Base-by-base conservation (phyloP, 1,140 invertebrate species). In the Atta cephalotes region DNA sequence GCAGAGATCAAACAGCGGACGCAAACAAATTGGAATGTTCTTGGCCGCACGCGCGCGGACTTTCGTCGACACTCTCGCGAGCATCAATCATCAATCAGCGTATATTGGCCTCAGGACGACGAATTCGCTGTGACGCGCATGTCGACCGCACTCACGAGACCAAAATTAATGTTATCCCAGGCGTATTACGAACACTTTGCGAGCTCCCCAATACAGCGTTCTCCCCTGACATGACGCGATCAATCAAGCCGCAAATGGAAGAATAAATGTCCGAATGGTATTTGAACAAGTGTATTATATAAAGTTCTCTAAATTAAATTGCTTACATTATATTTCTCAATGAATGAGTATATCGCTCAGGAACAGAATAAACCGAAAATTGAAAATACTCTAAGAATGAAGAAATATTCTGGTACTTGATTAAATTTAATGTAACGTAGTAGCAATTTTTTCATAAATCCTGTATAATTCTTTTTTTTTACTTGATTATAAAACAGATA, bases 81-180 rank as follows among this genome's bases (percentile, higher is more conserved):
- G 86, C 84, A 49, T 25, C 74, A 86, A 60, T 86, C 77, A 80
- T 82, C 78, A 81, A 82, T 86, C 66, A 81, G 39, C 77, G 56
- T 82, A 70, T 79, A 89, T 89, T 80, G 78, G 84, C 53, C 78
- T 86, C 85, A 82, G 63, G 72, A 49, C 72, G 85, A 89, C 88
- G 87, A 87, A 87, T 84, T 87, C 88, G 85, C 79, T 85, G 65
- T 66, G 85, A 85, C 78, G 72, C 58, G 58, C 51, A 45, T 39
- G 60, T 58, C 56, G 60, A 79, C 74, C 65, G 77, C 82, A 45
- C 81, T 81, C 81, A 88, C 81, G 68, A 63, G 74, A 53, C 51
- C 65, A 25, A 70, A 88, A 85, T 85, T 84, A 51, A 84, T 76
- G 80, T 56, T 76, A 12, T 49, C 49, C 71, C 65, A 63, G 49